Conservation (phyloP, 2,888 invertebrate species). For the Desoria tigrina region DNA sequence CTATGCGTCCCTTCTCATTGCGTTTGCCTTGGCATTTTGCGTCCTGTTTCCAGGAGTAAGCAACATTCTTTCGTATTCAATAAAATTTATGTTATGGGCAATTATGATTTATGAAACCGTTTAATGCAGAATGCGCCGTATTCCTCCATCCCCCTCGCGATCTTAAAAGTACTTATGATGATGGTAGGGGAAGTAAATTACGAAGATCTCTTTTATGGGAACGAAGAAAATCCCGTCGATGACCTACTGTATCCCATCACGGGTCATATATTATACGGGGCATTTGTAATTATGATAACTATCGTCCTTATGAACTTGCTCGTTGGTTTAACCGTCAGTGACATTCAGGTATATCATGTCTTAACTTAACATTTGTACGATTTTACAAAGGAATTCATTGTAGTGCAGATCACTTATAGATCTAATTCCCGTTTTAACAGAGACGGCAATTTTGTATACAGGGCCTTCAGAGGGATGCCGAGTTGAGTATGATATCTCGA, state of each 20-base stretch:
- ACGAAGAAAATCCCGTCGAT: constrained; percentile 46
- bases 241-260: constrained; percentile 44
- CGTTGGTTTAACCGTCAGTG: constrained; percentile 41
- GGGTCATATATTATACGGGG: constrained; percentile 50
- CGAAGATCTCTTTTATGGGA: constrained; percentile 52
- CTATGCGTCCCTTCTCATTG: constrained; percentile 48
- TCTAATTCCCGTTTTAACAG: constrained; percentile 26
- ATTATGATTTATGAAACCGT: too few relatives aligned
- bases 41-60: constrained; percentile 51
- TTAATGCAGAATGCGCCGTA: constrained; percentile 51
- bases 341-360: constrained; percentile 47
- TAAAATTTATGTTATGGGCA: too few relatives aligned
- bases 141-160: constrained; percentile 50
- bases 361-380: neutral
- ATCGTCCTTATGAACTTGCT: constrained; percentile 50
- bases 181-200: constrained; percentile 53
- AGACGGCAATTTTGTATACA: constrained; percentile 50
- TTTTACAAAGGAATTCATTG: neutral
- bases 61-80: constrained; percentile 4
- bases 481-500: constrained; percentile 44
- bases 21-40: constrained; percentile 51
- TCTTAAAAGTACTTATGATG: constrained; percentile 52
- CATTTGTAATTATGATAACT: constrained; percentile 52
- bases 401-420: neutral
- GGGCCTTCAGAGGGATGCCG: constrained; percentile 51